Conservation (phyloP, 2,888 invertebrate species). For the Netelia fuscicornis region DNA sequence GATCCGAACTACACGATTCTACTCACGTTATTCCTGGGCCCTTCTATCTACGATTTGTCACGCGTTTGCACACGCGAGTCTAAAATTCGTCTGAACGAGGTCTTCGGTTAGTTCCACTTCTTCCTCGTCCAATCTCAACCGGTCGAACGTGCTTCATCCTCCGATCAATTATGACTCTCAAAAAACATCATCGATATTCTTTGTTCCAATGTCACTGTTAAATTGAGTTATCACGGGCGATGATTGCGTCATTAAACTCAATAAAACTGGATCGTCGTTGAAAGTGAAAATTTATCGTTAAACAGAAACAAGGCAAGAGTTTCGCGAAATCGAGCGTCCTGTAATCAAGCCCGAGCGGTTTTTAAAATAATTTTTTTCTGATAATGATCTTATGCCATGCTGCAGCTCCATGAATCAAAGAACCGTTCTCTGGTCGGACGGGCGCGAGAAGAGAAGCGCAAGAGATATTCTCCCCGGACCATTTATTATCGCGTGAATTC, state of each 20-base stretch:
- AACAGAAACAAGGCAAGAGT: neutral
- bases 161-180: neutral
- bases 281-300: neutral
- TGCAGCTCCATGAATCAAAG: slow-evolving; percentile 62
- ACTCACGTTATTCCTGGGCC: slow-evolving; percentile 62
- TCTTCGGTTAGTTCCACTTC: slow-evolving; percentile 61
- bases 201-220: neutral
- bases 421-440: slow-evolving; percentile 68
- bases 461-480: slow-evolving; percentile 59
- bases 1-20: slow-evolving; percentile 57
- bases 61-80: slow-evolving; percentile 62
- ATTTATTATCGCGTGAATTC: slow-evolving; percentile 76
- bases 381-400: slow-evolving; percentile 63
- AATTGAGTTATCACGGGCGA: neutral
- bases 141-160: slow-evolving; percentile 45
- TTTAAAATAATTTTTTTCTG: slow-evolving; percentile 33
- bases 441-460: slow-evolving; percentile 48
- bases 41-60: slow-evolving; percentile 63
- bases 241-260: neutral
- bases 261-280: neutral
- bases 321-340: slow-evolving; percentile 23
- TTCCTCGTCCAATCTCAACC: slow-evolving; percentile 51
- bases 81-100: slow-evolving; percentile 56
- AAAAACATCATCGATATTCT: slow-evolving; percentile 28
- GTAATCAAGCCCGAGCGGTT: neutral